Base-by-base conservation (phyloP, 2,888 invertebrate species). In the Dolichomitus sp. region DNA sequence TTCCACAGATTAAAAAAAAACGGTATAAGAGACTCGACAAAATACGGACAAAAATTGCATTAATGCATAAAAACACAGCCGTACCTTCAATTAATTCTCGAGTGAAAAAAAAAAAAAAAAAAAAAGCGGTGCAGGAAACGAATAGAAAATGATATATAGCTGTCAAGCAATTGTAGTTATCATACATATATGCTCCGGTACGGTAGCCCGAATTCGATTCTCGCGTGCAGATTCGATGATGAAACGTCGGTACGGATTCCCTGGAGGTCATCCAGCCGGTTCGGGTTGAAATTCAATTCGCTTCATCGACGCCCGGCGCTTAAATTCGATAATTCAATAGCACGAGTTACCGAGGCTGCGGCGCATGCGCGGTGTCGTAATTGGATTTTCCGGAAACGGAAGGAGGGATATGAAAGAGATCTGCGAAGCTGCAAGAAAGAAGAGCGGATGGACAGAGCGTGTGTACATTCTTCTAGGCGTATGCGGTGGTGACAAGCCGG, bases 311-410 rank as follows among this genome's bases (percentile, higher is more conserved):
- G 42, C 40, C 37, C 9, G 27, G 45, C 12, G 37, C 70, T 14
- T 33, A 63, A 77, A 77, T 77, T 14, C 54, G 70, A 79, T 79
- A 79, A 78, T 72, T 72, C 78, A 52, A 79, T 79, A 65, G 72
- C 14, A 65, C 78, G 65, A 70, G 63, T 78, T 78, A 70, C 72
- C 78, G 70, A 52, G 6, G 33, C 33, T 33, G 40, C 19, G 27
- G 42, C 37, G 33, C 54, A 54, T 19, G 63, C 48, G n/a, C n/a
- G 50, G 17, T 63, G 45, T 70, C 54, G 54, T 65, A 78, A 77
- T 77, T 77, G 77, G 42, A 69, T 76, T 77, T 70, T 77, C 61
- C 65, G 48, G 61, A 61, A 66, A 37, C 68, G 68, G 17, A 45
- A 40, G 33, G 37, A 72, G 33, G 50, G 50, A 52, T 68, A 52